Base-by-base conservation (phyloP, 2,888 invertebrate species). In the Microdon myrmicae region DNA sequence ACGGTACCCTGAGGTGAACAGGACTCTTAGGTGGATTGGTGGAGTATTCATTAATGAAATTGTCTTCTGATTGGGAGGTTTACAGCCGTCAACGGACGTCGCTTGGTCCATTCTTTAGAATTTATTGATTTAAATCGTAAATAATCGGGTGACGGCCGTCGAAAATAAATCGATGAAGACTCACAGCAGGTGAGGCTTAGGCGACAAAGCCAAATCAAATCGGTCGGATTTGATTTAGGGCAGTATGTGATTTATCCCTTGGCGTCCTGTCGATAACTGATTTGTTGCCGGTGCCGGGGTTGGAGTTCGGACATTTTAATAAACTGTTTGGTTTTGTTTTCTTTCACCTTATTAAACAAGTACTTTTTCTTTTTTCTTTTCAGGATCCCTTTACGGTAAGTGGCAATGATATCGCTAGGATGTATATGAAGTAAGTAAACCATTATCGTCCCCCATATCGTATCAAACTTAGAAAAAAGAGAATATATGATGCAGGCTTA, bases 341-440 rank as follows among this genome's bases (percentile, higher is more conserved):
- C 10, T 34, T 9, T 41, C 23, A 20, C 8, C 16, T 23, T 16
- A 2, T 41, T 34, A 19, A 29, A 14, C 10, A 22, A 28, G 10
- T 48, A 43, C 29, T 56, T 55, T 53, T 69, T 67, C 61, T 68
- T 59, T 35, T 70, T 69, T 73, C 8, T 28, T 80, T 80, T 53
- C 79, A 80, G 80, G 79, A 79, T 68, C 79, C 80, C 17, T 73
- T 76, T 8, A 77, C 78, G 79, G 80, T 80, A 75, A 71, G 79
- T 73, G 51, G 17, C 34, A 12, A n/a, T n/a, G n/a, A n/a, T n/a
- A n/a, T n/a, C n/a, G n/a, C n/a, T 22, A 6, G 22, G 6, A 6
- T 5, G 5, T 22, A 5, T 6, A 6, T 22, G 22, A 22, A 22
- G 8, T 22, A 8, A 22, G 22, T 8, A 22, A 22, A 8, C 8